phyloP scores from a whole-genome alignment of 2,888 invertebrate species.

The Ptychoptera albimana region DNA sequence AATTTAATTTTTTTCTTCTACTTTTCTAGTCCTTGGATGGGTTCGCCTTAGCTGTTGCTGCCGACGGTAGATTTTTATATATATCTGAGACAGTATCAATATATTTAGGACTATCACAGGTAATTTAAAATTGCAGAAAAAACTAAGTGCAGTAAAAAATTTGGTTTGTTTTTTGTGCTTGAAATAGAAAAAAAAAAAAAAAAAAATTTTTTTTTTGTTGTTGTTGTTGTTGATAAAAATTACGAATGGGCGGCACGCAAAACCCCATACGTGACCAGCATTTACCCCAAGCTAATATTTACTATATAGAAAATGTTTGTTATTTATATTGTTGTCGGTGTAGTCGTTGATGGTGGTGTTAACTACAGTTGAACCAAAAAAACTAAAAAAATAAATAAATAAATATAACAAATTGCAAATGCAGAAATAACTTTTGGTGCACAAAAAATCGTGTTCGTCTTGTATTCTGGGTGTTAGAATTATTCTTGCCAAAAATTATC shows the following conservation, averaged over 20 bases:
- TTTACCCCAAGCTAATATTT: background rate
- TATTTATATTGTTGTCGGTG: no score
- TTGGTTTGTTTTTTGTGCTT: no score
- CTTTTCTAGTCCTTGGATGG: constrained; percentile 85
- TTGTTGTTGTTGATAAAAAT: background rate
- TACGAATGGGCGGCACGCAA: constrained; percentile 3
- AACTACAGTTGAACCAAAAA: no score
- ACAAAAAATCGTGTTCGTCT: no score
- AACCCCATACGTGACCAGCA: constrained; percentile 4
- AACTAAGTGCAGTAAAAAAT: background rate
- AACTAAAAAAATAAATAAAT: no score
- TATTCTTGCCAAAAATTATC: no score
- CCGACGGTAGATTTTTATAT: constrained; percentile 95
- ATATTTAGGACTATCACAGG: constrained; percentile 98
- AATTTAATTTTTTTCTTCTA: constrained; percentile 3
- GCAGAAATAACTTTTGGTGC: no score
- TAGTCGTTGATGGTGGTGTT: no score
- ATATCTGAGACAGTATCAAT: constrained; percentile 99
- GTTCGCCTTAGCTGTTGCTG: constrained; percentile 88
- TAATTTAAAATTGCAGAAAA: constrained; percentile 28
- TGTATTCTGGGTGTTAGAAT: no score
- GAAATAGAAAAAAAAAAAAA: background rate
- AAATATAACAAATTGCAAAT: no score
- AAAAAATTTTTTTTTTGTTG: no score
- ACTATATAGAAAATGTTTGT: no score